Evolutionary conservation across 2,113 vertebrate genomes (phyloP).

Genomic region (Gnathonemus echidnorhynchus): DNA sequence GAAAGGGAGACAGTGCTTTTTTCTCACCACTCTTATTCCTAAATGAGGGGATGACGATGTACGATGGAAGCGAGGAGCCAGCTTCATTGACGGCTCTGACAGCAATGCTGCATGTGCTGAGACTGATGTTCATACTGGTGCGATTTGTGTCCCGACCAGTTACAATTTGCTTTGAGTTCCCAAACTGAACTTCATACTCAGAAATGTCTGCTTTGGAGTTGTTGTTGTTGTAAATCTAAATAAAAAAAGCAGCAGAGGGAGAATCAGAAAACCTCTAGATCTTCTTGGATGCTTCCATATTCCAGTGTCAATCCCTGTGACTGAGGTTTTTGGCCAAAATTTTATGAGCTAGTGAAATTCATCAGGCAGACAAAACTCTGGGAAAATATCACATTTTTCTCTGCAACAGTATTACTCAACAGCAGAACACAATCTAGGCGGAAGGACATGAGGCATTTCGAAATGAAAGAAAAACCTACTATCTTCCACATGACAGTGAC

Average conservation of each 20-base stretch:
- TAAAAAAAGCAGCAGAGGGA: not conserved
- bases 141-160: slow-evolving; percentile 22
- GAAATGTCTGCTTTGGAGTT: slow-evolving; percentile 11
- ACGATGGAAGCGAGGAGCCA: slow-evolving; percentile 19
- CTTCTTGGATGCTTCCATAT: not conserved
- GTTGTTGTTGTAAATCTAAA: slow-evolving; percentile 26
- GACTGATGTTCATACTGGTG: slow-evolving; percentile 30
- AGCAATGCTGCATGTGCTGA: slow-evolving; percentile 34
- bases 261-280: not conserved
- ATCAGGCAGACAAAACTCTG: not conserved
- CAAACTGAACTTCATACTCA: slow-evolving; percentile 40
- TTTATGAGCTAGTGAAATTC: not conserved
- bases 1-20: not conserved
- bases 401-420: not conserved
- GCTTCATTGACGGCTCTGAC: slow-evolving; percentile 30
- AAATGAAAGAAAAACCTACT: slow-evolving; percentile 28
- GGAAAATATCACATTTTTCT: not conserved
- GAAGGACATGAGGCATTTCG: not conserved
- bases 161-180: slow-evolving; percentile 15
- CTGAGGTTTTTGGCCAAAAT: not conserved
- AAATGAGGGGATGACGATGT: slow-evolving; percentile 37
- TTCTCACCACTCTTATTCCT: slow-evolving; percentile 8
- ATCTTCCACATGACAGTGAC: slow-evolving; percentile 46
- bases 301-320: not conserved
- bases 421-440: not conserved